phyloP scores from a whole-genome alignment of 2,113 vertebrate genomes.

The Sylvia atricapilla region DNA sequence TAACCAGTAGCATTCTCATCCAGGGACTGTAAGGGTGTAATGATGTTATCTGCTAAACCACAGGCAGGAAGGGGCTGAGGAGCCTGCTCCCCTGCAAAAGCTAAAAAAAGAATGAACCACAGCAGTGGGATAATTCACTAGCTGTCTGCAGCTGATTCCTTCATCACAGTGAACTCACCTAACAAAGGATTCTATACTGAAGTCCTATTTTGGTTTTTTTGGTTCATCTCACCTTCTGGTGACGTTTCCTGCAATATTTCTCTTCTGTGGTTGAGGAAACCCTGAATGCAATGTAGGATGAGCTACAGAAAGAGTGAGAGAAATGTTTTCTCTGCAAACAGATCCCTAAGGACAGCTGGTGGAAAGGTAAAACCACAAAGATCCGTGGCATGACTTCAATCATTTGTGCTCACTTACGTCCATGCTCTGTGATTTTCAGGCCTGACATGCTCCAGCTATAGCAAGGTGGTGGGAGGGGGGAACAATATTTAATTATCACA shows the following conservation, averaged over 20 bases:
- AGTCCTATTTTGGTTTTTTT: neutral
- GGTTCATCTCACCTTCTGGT: neutral
- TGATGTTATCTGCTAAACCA: neutral
- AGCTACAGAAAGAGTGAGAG: neutral
- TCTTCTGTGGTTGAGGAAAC: neutral
- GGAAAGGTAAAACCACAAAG: neutral
- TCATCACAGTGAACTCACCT: rapidly evolving
- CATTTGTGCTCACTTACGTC: neutral
- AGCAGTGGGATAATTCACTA: neutral
- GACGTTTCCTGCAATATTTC: neutral
- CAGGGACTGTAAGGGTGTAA: neutral
- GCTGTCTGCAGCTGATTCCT: neutral
- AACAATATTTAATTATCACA: neutral
- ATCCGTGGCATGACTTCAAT: neutral
- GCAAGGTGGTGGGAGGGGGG: neutral
- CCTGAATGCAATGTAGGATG: neutral
- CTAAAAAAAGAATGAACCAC: neutral
- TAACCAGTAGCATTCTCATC: neutral
- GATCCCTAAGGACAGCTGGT: neutral
- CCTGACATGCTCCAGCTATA: neutral
- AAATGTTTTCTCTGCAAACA: neutral
- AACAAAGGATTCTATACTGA: neutral
- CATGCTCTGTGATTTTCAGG: neutral
- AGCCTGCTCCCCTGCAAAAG: neutral
- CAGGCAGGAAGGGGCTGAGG: neutral